Base-by-base conservation (phyloP, 2,797 vertebrate genomes). In the Moxostoma hubbsi region DNA sequence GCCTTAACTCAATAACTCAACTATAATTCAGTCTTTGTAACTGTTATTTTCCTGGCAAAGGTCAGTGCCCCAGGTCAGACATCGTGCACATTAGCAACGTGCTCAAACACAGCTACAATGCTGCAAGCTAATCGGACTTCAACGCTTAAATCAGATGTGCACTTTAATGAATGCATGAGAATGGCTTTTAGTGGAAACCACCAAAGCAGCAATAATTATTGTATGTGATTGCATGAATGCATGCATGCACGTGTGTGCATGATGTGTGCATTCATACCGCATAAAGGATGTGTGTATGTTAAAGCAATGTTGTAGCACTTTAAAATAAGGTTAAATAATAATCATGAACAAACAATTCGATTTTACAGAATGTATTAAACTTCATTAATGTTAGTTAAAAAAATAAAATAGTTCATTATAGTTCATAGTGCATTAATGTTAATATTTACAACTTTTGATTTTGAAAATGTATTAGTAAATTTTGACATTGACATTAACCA, bases 121-220 rank as follows among this genome's bases (percentile, higher is more conserved):
- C 75, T 54, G 57, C 46, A 63, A 66, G 66, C 66, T 5, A 15
- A 59, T 24, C 36, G 54, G 7, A 77, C 49, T 77, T 69, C 46
- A 77, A 13, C 5, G 46, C 55, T 61, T 45, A 4, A 13, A 6
- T 53, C 47, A 58, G 55, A 69, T 18, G 9, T 54, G 47, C 58
- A 53, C 55, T 70, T 45, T 9, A 77, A 11, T 70, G 7, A 72
- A 79, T 65, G 58, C 15, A 50, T 24, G 16, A 43, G 57, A 57
- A 78, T 65, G 51, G 16, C 50, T 77, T 68, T 67, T 68, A 55
- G 50, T 64, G 16, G 43, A 55, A 72, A 49, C 45, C 68, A 72
- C 8, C 9, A 72, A 65, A 62, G 58, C 49, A 63, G 76, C 36
- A 47, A 24, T 57, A 50, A 65, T 49, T 13, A 11, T 77, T 73